Base-by-base conservation (phyloP, 2,797 vertebrate genomes). In the Limosa lapponica region DNA sequence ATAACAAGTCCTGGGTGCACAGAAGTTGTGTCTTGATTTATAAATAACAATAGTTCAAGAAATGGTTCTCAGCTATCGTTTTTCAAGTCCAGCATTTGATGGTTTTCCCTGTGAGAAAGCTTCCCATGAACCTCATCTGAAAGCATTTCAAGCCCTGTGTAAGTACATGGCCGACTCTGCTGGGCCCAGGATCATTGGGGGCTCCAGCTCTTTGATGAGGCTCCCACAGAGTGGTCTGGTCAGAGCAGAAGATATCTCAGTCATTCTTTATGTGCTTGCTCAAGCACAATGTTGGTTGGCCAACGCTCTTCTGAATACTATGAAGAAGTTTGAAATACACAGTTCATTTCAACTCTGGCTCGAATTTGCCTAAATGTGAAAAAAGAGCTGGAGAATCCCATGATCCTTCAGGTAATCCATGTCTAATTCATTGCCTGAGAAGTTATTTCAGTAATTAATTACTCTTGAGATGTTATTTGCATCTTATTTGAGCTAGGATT, bases 401-500 rank as follows among this genome's bases (percentile, higher is more conserved):
- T 11, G 39, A 49, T 54, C 48, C 32, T 78, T 48, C 66, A 71
- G 48, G 43, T 57, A 46, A 79, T 58, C 75, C n/a, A 25, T 46
- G 30, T 41, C 64, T 58, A n/a, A 30, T 49, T 74, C 61, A 37
- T 71, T 59, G n/a, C 39, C 58, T 39, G 14, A 36, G 30, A 77
- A 72, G 64, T 51, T 55, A 20, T 36, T 91, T 83, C 55, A 69
- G 77, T 5, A 7, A 64, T 46, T 92, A 73, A 82, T 82, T 67
- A 64, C 59, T 80, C 84, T 3, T 51, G 69, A 89, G 55, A 34
- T 72, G 65, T 34, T 87, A 61, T 48, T 32, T 51, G 14, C 64
- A 61, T 72, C 64, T 80, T 48, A 12, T 65, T 87, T 87, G 64
- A 81, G 41, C 37, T n/a, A 34, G 36, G 51, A 30, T 93, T 69